Evolutionary conservation across 1,140 invertebrate genomes (phyloP).

Genomic region (Laupala kohalensis): DNA sequence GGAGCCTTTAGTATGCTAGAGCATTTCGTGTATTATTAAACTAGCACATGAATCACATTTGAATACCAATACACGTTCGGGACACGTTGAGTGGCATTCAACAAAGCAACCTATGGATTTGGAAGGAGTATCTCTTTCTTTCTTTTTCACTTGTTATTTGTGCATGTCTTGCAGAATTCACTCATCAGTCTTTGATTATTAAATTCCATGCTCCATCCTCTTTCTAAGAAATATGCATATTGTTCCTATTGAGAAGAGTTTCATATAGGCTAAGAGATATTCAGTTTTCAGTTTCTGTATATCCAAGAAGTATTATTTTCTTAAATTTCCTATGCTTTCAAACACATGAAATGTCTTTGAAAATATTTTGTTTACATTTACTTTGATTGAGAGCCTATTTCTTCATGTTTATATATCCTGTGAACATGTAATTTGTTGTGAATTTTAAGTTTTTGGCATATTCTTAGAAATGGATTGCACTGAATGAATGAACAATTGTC

Average conservation of each 20-base stretch:
- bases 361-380: neutral
- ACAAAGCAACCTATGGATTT: neutral
- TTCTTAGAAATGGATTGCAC: neutral
- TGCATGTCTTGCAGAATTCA: slow-evolving; percentile 5
- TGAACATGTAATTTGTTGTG: neutral
- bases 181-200: neutral
- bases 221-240: neutral
- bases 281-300: neutral
- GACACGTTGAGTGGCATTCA: slow-evolving; percentile 8
- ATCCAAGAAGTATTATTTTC: neutral
- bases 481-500: neutral
- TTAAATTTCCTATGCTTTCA: no score
- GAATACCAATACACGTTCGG: slow-evolving; percentile 44
- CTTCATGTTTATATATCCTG: neutral
- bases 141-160: slow-evolving; percentile 15
- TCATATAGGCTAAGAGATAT: no score
- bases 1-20: neutral
- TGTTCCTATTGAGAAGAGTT: neutral
- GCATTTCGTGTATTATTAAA: neutral
- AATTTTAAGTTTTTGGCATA: neutral
- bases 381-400: neutral
- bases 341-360: neutral
- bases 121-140: slow-evolving; percentile 10
- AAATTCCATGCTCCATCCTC: neutral
- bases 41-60: slow-evolving; percentile 34